Base-by-base conservation (phyloP, 2,888 invertebrate genomes). In the Seira sanloemensis region DNA sequence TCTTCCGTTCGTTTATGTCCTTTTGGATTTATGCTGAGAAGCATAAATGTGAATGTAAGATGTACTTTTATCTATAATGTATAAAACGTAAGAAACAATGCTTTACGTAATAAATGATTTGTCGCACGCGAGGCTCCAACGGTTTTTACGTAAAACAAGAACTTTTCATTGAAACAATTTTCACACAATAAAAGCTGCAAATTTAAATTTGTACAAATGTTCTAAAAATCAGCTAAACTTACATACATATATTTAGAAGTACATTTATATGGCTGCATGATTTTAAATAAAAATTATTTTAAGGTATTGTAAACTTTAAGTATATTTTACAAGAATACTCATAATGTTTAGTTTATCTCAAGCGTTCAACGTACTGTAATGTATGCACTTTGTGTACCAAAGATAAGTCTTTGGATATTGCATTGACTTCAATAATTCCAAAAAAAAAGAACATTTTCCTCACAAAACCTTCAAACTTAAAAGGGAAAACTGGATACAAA, bases 371-470 rank as follows among this genome's bases (percentile, higher is more conserved):
- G 27, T 7, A 21, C 24, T 71, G 46, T 26, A 79, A 37, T 23
- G 24, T 18, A 65, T 27, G 75, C 37, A 37, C 65, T 65, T 66
- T 5, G 54, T n/a, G 16, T n/a, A 78, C 66, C 72, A 78, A 78
- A 78, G 78, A 72, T 19, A 78, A 2, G 2, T 66, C 72, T 78
- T 78, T 78, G 78, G 72, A 46, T 65, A 19, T 78, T 78, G 78
- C 78, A 78, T 78, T 78, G 78, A 78, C 78, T 78, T 27, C 24
- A 26, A 37, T 37, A 37, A 7, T 37, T 37, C n/a, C n/a, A n/a
- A n/a, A n/a, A n/a, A n/a, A n/a, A n/a, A n/a, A n/a, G n/a, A 37
- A 37, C 12, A 37, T 7, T 37, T 37, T n/a, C n/a, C 37, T 37
- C 37, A 37, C 4, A 37, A 37, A 37, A 37, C 37, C 4, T 37